These are phyloP conservation scores for Melanerpes formicivorus DNA, from an alignment of 2,113 vertebrate species.

Conservation along the genomic window DNA sequence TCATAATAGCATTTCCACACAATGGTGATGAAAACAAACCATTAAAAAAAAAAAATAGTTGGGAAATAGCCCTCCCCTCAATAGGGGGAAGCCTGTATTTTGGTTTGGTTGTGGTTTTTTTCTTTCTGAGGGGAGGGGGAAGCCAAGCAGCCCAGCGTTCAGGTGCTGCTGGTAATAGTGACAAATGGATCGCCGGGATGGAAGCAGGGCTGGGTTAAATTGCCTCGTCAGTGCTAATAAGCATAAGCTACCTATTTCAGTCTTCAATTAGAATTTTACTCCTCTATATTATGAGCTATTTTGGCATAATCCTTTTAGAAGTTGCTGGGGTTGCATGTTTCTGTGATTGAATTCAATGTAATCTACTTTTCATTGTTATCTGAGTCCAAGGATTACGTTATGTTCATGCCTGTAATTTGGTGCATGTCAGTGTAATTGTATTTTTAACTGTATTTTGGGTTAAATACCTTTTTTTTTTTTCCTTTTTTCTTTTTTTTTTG, in stretches of 20 bases:
- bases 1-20: constrained; percentile 59
- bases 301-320: constrained; percentile 30
- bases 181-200: background rate
- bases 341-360: constrained; percentile 58
- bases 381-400: background rate
- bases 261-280: background rate
- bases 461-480: background rate
- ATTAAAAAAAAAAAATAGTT: background rate
- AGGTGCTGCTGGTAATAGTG: background rate
- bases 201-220: background rate
- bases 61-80: background rate
- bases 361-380: constrained; percentile 43
- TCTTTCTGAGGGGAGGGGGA: background rate
- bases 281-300: background rate
- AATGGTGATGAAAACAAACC: constrained; percentile 33
- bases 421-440: background rate
- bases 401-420: background rate
- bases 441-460: background rate
- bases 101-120: too few relatives aligned
- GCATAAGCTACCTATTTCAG: background rate
- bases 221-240: background rate
- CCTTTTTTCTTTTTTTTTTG: background rate
- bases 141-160: background rate
- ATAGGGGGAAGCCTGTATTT: background rate
- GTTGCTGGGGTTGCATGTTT: background rate